Conservation (phyloP, 92 coral and sea anemone species). For the Montipora capitata region DNA sequence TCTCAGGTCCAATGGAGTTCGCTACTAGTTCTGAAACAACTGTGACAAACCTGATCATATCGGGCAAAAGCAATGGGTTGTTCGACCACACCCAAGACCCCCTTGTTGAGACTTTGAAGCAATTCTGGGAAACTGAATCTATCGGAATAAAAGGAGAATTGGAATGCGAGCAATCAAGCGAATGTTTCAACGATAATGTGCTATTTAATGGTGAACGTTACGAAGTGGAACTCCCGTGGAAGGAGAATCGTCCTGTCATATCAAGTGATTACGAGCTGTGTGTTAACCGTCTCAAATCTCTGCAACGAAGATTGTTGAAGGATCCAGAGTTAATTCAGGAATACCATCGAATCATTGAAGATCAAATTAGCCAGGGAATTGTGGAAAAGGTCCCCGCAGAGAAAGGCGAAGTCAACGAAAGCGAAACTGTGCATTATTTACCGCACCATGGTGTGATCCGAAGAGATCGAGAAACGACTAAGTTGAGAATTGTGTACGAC, state of each 20-base stretch:
- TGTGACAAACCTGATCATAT: slow-evolving; percentile 48
- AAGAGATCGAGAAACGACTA: slow-evolving; percentile 63
- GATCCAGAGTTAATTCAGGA: slow-evolving; percentile 67
- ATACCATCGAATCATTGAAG: slow-evolving; percentile 62
- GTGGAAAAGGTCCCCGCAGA: slow-evolving; percentile 52
- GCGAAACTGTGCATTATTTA: slow-evolving; percentile 34
- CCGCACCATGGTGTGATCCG: slow-evolving; percentile 65
- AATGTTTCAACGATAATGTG: slow-evolving; percentile 14
- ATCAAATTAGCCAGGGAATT: slow-evolving; percentile 57
- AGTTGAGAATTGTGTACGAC: slow-evolving; percentile 68
- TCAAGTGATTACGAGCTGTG: slow-evolving; percentile 67
- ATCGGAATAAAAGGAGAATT: slow-evolving; percentile 64
- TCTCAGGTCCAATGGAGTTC: slow-evolving; percentile 68
- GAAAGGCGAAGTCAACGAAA: slow-evolving; percentile 10
- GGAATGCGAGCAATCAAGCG: slow-evolving; percentile 21
- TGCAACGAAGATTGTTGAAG: slow-evolving; percentile 57
- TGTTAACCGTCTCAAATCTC: slow-evolving; percentile 48
- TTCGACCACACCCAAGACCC: slow-evolving; percentile 41
- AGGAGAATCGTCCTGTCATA: slow-evolving; percentile 44
- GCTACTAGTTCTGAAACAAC: slow-evolving; percentile 22
- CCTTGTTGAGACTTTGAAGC: slow-evolving; percentile 60
- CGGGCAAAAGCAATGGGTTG: slow-evolving; percentile 24
- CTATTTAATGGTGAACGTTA: slow-evolving; percentile 69
- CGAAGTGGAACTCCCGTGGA: slow-evolving; percentile 80
- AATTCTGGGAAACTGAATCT: slow-evolving; percentile 81